phyloP scores from a whole-genome alignment of 2,888 invertebrate species.

The Schizotus pectinicornis region DNA sequence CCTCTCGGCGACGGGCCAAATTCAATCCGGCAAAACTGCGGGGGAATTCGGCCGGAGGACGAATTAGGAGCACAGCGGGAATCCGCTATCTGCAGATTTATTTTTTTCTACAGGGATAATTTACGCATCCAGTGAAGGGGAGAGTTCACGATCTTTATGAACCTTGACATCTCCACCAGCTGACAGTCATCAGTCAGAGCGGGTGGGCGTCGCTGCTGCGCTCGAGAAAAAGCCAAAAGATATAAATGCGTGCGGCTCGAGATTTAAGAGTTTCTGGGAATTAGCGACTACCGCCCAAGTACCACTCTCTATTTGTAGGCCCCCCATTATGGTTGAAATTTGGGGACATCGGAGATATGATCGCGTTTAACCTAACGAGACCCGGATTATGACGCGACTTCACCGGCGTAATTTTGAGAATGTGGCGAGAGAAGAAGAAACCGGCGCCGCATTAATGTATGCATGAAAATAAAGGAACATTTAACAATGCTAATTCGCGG shows the following conservation, averaged over 20 bases:
- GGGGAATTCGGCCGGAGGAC: neutral
- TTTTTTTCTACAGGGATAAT: slow-evolving; percentile 2
- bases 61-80: no score
- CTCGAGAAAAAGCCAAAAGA: slow-evolving; percentile 7
- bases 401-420: neutral
- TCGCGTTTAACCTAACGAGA: no score
- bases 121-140: slow-evolving; percentile 6
- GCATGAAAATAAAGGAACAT: slow-evolving; percentile 25
- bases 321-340: no score
- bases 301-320: no score
- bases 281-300: no score
- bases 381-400: no score
- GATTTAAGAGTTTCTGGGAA: no score
- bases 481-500: slow-evolving; percentile 29
- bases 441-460: slow-evolving; percentile 18
- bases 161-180: slow-evolving; percentile 37
- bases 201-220: neutral
- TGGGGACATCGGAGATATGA: no score
- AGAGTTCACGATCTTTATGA: slow-evolving; percentile 34
- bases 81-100: neutral
- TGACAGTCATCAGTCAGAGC: slow-evolving; percentile 37
- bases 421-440: neutral
- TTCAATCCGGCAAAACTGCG: neutral
- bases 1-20: neutral
- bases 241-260: neutral